Conservation (phyloP, 64 coral and sea anemone species). For the Cladopsammia gracilis region DNA sequence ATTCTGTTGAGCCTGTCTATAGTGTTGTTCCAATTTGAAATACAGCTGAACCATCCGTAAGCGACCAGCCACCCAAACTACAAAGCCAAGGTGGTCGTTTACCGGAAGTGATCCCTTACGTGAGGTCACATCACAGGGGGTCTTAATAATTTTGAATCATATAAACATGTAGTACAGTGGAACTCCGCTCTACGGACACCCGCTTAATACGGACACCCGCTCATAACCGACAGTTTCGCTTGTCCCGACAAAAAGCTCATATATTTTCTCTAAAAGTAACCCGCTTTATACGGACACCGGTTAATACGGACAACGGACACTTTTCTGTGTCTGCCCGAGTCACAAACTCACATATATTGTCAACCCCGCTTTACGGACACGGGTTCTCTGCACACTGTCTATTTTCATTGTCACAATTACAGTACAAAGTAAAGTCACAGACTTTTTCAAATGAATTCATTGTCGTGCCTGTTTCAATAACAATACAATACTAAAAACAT, state of each 20-base stretch:
- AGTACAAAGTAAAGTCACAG: no score
- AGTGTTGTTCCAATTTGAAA: no score
- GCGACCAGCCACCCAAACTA: no score
- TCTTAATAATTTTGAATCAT: no score
- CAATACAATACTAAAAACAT: no score
- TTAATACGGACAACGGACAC: slow-evolving; percentile 92
- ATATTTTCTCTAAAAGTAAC: slow-evolving; percentile 64
- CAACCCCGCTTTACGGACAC: slow-evolving; percentile 82
- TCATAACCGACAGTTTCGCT: not conserved
- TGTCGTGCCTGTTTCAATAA: no score
- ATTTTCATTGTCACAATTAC: slow-evolving; percentile 52
- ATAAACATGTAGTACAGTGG: not conserved
- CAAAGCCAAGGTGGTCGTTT: no score
- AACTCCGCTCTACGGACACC: slow-evolving; percentile 20
- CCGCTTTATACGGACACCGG: slow-evolving; percentile 80
- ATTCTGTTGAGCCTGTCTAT: no score
- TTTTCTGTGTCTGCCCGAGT: slow-evolving; percentile 81
- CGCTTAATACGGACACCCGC: not conserved
- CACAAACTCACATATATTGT: slow-evolving; percentile 63
- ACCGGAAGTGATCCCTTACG: no score
- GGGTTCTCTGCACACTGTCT: slow-evolving; percentile 56
- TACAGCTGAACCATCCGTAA: no score
- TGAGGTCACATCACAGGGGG: no score
- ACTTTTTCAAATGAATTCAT: no score
- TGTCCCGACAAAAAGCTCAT: slow-evolving; percentile 53